These are phyloP conservation scores for Pluvianellus socialis DNA, from an alignment of 2,113 vertebrate genomes.

Conservation along the genomic window DNA sequence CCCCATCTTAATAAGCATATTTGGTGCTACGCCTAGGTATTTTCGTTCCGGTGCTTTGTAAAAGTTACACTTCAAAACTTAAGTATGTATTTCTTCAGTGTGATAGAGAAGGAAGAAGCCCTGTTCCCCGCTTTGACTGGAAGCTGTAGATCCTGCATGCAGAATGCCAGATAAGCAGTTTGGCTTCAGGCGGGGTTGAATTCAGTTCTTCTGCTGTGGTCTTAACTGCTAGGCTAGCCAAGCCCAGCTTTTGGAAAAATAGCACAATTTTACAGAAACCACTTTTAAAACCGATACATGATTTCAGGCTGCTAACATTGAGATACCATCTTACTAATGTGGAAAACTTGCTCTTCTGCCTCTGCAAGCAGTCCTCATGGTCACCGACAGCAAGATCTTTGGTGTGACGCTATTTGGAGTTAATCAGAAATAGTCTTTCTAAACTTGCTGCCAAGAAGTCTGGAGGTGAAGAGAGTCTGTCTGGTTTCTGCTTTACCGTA, in stretches of 20 bases:
- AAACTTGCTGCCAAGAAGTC: neutral
- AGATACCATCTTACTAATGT: neutral
- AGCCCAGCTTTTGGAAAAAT: neutral
- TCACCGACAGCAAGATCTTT: neutral
- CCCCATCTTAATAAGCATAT: neutral
- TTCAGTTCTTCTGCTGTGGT: neutral
- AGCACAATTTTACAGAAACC: neutral
- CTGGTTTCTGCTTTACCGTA: neutral
- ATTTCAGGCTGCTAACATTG: neutral
- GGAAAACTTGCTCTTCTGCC: neutral
- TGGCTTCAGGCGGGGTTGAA: neutral
- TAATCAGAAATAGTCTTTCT: neutral
- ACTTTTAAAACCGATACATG: neutral
- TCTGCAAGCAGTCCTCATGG: neutral
- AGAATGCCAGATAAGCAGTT: neutral
- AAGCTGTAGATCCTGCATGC: neutral
- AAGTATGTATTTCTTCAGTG: neutral
- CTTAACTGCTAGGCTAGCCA: neutral
- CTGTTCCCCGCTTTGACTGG: neutral
- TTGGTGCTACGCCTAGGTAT: neutral
- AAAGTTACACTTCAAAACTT: neutral
- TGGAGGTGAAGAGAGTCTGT: neutral
- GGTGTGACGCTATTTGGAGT: neutral
- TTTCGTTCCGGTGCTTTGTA: neutral
- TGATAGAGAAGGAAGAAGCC: neutral